Conservation (phyloP, 2,797 vertebrate species). For the Gymnopithys bicolor region DNA sequence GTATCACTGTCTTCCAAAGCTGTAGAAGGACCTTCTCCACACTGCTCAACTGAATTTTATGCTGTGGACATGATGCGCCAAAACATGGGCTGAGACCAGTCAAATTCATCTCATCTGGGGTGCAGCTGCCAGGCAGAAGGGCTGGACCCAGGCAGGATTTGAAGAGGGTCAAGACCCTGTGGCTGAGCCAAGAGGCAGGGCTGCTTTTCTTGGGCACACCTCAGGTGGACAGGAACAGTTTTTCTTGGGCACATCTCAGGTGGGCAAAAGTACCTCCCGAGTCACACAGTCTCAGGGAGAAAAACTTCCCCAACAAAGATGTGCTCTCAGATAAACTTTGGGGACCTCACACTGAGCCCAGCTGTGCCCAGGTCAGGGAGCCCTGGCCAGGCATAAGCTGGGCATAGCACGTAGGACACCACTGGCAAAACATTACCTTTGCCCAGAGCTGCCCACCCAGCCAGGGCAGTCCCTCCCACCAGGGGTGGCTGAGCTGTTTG, state of each 20-base stretch:
- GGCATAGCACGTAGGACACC: fast-evolving
- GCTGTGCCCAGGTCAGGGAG: background rate
- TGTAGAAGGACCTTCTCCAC: background rate
- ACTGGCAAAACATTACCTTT: background rate
- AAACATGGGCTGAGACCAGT: background rate
- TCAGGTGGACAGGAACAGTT: background rate
- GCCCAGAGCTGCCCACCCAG: background rate
- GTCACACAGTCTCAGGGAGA: background rate
- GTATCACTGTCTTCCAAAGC: background rate
- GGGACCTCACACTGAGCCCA: no score
- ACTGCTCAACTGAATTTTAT: background rate
- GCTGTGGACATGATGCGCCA: background rate
- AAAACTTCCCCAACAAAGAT: background rate
- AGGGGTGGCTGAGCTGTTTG: fast-evolving
- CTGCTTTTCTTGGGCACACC: background rate
- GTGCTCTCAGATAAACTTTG: background rate
- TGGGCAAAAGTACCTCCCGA: background rate
- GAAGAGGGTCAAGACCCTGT: fast-evolving
- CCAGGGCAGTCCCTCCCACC: background rate
- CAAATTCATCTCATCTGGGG: background rate
- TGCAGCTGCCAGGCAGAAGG: background rate
- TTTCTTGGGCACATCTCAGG: background rate
- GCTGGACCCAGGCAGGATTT: background rate
- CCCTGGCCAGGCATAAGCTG: fast-evolving
- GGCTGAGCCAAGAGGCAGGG: background rate